Percentiles rank a stretch among this genome's conserved stretches.
These are phyloP conservation scores for Tipula confusa DNA, from an alignment of 2,888 invertebrate genomes.

Conservation along the genomic window DNA sequence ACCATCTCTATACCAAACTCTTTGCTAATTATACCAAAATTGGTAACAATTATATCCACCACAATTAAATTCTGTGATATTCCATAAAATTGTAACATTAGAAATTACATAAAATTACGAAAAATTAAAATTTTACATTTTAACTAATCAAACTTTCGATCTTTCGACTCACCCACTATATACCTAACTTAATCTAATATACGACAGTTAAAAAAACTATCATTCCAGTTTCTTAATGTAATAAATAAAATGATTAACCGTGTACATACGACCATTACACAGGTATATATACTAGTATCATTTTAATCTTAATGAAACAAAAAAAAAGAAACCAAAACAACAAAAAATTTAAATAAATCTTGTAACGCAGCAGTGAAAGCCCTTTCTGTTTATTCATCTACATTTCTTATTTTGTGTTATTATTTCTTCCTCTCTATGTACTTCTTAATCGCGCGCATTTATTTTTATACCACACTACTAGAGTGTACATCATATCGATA, in stretches of 20 bases:
- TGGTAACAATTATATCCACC: too few relatives aligned
- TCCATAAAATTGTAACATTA: too few relatives aligned
- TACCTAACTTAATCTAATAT: not conserved
- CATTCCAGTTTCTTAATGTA: not conserved
- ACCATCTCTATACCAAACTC: too few relatives aligned
- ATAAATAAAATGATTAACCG: not conserved
- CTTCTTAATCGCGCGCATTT: not conserved
- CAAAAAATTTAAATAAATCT: too few relatives aligned
- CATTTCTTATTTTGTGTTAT: not conserved
- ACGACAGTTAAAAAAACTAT: not conserved
- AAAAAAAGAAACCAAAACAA: slow-evolving; percentile 3
- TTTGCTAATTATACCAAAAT: too few relatives aligned
- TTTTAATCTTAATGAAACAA: not conserved
- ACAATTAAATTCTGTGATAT: too few relatives aligned
- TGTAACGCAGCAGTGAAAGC: not conserved
- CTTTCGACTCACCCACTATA: not conserved
- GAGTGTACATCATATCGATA: not conserved
- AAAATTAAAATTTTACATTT: not conserved
- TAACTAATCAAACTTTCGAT: not conserved
- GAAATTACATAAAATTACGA: not conserved
- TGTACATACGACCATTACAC: not conserved
- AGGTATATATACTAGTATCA: not conserved
- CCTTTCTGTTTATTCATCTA: not conserved
- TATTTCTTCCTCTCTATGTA: not conserved
- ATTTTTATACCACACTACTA: too few relatives aligned